Percentiles rank a stretch among this genome's conserved stretches.
These are phyloP conservation scores for Acrocephalus arundinaceus DNA, from an alignment of 2,113 vertebrate species.

Conservation along the genomic window DNA sequence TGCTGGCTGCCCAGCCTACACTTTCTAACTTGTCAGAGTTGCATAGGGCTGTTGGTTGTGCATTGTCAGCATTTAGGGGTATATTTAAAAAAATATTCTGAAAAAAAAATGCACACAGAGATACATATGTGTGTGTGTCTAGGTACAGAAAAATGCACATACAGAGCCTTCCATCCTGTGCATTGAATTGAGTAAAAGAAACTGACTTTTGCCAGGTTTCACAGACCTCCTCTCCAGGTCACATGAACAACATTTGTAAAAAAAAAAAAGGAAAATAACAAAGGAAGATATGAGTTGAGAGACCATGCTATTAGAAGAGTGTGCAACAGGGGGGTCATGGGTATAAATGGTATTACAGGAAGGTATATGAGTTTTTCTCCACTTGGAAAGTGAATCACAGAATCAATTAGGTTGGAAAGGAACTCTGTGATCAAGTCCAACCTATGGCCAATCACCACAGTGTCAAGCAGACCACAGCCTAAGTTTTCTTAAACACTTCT, in stretches of 20 bases:
- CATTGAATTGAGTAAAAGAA: neutral
- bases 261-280: neutral
- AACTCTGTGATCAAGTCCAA: neutral
- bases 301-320: neutral
- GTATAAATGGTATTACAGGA: neutral
- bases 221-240: neutral
- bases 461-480: neutral
- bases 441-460: neutral
- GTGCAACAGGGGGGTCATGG: neutral
- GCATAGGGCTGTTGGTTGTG: neutral
- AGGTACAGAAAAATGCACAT: neutral
- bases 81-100: neutral
- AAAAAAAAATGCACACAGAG: neutral
- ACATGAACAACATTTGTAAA: neutral
- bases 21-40: neutral
- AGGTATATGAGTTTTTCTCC: neutral
- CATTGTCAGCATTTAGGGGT: neutral
- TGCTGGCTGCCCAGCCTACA: neutral
- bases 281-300: neutral
- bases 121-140: neutral
- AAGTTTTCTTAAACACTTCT: neutral
- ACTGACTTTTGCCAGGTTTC: neutral
- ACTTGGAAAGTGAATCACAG: neutral
- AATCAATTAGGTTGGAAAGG: neutral
- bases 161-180: neutral